Evolutionary conservation across 2,113 vertebrate genomes (phyloP).

Genomic region (Podilymbus podiceps): DNA sequence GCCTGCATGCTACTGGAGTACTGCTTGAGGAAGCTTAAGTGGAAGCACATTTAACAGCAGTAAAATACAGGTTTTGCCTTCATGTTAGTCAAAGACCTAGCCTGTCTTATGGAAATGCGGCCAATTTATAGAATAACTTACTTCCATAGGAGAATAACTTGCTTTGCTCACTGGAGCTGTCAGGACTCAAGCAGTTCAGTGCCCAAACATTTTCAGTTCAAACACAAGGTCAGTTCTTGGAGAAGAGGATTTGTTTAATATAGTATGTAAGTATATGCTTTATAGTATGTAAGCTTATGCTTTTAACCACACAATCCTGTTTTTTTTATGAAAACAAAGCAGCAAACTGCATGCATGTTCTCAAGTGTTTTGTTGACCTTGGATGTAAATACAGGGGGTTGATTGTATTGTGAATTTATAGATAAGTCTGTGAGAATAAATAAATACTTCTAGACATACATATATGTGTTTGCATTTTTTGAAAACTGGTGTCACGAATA

Average conservation of each 20-base stretch:
- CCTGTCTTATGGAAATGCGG: neutral
- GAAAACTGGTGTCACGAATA: neutral
- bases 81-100: neutral
- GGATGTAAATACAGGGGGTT: neutral
- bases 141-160: neutral
- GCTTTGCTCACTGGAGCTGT: neutral
- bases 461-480: neutral
- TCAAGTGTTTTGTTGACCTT: constrained; percentile 13
- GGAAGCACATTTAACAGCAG: constrained; percentile 24
- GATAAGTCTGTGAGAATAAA: neutral
- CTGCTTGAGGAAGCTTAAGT: constrained; percentile 31
- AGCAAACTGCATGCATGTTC: neutral
- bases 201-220: neutral
- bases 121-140: neutral
- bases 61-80: constrained; percentile 11
- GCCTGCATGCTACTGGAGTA: neutral
- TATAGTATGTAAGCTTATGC: neutral
- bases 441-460: neutral
- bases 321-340: neutral
- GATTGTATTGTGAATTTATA: neutral
- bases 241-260: neutral
- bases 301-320: neutral
- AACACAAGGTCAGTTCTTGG: neutral
- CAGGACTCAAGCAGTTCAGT: neutral
- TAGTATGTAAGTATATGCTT: neutral